Evolutionary conservation across 2,797 vertebrate genomes (phyloP).

Genomic region (Hipposideros larvatus): DNA sequence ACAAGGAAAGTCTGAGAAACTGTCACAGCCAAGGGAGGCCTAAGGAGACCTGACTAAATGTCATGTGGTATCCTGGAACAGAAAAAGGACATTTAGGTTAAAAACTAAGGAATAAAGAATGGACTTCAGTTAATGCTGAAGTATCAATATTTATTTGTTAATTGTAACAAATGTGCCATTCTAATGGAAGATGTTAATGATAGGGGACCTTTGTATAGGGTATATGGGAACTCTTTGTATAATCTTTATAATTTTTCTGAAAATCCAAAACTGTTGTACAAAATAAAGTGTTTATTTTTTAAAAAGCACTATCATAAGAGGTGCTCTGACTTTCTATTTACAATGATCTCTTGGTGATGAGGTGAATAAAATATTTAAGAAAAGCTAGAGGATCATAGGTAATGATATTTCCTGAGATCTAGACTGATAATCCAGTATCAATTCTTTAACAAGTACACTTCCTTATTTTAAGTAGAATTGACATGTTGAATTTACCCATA

Average conservation of each 20-base stretch:
- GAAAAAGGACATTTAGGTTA: slow-evolving; percentile 19
- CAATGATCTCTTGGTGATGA: slow-evolving; percentile 20
- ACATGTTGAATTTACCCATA: background rate
- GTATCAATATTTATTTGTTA: slow-evolving; percentile 25
- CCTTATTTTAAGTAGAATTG: slow-evolving; percentile 15
- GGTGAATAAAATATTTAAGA: slow-evolving; percentile 35
- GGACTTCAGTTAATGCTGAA: slow-evolving; percentile 27
- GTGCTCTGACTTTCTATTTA: slow-evolving; percentile 41
- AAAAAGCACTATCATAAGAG: background rate
- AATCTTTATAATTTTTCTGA: slow-evolving; percentile 32
- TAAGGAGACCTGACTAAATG: slow-evolving; percentile 44
- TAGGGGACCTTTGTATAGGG: background rate
- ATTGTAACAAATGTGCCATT: background rate
- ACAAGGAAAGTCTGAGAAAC: slow-evolving; percentile 37
- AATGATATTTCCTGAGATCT: background rate
- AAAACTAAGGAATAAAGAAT: slow-evolving; percentile 40
- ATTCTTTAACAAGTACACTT: background rate
- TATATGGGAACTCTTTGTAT: background rate
- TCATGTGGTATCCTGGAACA: background rate
- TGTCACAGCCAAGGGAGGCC: background rate
- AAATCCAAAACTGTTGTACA: slow-evolving; percentile 31
- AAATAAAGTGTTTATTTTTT: background rate
- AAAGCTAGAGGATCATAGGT: background rate
- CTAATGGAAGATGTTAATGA: slow-evolving; percentile 36
- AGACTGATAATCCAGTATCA: background rate